Percentiles rank a stretch among this genome's conserved stretches.
Evolutionary conservation across 37 sponge, comb jelly and placozoan genomes (phyloP).

Genomic region (Geodia barretti): DNA sequence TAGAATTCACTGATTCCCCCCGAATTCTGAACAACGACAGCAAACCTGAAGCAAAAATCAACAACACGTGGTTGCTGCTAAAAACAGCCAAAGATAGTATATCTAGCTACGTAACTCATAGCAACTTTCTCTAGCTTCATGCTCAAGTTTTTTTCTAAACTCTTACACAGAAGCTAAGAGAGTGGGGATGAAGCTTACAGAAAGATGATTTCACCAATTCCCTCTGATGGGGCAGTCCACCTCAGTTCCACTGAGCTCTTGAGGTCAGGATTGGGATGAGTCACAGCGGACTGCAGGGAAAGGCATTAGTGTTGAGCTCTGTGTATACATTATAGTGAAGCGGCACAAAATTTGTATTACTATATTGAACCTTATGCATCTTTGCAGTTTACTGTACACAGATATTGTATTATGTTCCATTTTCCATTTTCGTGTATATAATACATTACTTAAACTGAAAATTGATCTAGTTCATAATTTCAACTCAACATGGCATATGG

Average conservation of each 20-base stretch:
- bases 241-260: slow-evolving; percentile 11
- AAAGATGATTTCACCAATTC: slow-evolving; percentile 30
- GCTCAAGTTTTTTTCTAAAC: background rate
- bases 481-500: too few relatives aligned
- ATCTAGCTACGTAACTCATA: too few relatives aligned
- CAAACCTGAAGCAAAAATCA: background rate
- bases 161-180: background rate
- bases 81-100: too few relatives aligned
- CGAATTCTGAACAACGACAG: background rate
- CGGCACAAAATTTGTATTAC: too few relatives aligned
- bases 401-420: too few relatives aligned
- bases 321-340: background rate
- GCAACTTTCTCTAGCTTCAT: too few relatives aligned
- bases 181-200: background rate
- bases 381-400: too few relatives aligned
- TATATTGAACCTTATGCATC: too few relatives aligned
- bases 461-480: too few relatives aligned
- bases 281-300: slow-evolving; percentile 18
- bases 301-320: background rate
- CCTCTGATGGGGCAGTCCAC: slow-evolving; percentile 44
- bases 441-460: too few relatives aligned
- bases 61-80: too few relatives aligned
- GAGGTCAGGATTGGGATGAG: slow-evolving; percentile 2
- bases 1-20: background rate
- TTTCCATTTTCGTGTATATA: too few relatives aligned